Percentiles rank a stretch among this genome's conserved stretches.
Conservation (phyloP, 37 sponge, comb jelly and placozoan species). For the Ephydatia muelleri region DNA sequence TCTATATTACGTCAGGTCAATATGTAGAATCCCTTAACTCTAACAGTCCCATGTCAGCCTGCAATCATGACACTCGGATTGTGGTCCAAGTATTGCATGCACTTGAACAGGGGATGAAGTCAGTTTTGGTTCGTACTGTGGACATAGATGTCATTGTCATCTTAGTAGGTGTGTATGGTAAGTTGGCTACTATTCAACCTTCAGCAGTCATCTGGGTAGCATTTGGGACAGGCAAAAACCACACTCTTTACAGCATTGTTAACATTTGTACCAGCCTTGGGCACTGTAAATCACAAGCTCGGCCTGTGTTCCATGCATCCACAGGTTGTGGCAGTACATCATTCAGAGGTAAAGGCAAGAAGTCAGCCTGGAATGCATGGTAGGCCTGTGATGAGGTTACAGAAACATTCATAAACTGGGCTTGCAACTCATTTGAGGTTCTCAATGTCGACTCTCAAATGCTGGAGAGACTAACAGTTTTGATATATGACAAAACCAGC, state of each 20-base stretch:
- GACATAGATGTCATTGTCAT: conserved; percentile 37
- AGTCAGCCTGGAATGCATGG: conserved; percentile 26
- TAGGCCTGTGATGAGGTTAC: not conserved
- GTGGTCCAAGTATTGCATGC: conserved; percentile 32
- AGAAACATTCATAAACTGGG: not conserved
- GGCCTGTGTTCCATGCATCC: conserved; percentile 37
- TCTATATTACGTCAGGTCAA: conserved; percentile 38
- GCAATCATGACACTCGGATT: conserved; percentile 37
- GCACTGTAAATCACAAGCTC: conserved; percentile 3
- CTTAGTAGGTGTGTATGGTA: conserved; percentile 27
- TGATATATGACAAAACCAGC: conserved; percentile 25
- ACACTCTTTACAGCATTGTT: conserved; percentile 28
- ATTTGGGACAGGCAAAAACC: conserved; percentile 43
- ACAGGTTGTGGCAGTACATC: conserved; percentile 38
- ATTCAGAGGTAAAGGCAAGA: conserved; percentile 48
- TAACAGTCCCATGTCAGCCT: conserved; percentile 24
- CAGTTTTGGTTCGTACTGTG: conserved; percentile 25
- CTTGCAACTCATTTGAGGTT: not conserved
- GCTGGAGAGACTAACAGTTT: conserved; percentile 24
- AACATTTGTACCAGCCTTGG: conserved; percentile 27
- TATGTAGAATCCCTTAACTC: conserved; percentile 6
- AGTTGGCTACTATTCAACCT: conserved; percentile 29
- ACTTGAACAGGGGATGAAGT: conserved; percentile 22
- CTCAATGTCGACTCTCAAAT: not conserved
- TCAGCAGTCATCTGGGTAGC: conserved; percentile 43